These are phyloP conservation scores for Lochmaea crataegi DNA, from an alignment of 2,888 invertebrate species.

Conservation along the genomic window DNA sequence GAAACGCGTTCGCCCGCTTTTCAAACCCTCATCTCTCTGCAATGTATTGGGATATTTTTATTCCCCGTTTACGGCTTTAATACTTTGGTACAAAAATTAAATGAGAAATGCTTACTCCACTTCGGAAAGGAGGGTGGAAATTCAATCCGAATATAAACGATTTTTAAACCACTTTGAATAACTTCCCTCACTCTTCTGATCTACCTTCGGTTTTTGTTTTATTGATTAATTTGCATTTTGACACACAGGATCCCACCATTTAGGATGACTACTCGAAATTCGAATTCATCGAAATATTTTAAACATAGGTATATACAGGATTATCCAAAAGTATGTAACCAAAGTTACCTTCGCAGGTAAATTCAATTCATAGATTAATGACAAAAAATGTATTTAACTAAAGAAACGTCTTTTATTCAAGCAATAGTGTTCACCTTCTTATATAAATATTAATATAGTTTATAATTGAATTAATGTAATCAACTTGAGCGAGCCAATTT, in stretches of 20 bases:
- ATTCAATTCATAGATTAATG: too few relatives aligned
- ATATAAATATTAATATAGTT: too few relatives aligned
- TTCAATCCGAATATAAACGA: conserved; percentile 66
- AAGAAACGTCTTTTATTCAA: too few relatives aligned
- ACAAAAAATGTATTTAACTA: too few relatives aligned
- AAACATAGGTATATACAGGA: too few relatives aligned
- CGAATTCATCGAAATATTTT: background rate
- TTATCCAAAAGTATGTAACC: too few relatives aligned
- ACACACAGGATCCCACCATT: background rate
- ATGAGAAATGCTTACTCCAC: conserved; percentile 48
- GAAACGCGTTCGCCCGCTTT: conserved; percentile 38
- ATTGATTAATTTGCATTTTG: conserved; percentile 34
- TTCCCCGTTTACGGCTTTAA: conserved; percentile 62
- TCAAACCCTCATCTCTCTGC: conserved; percentile 54
- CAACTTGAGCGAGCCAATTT: background rate
- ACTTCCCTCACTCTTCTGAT: conserved; percentile 31
- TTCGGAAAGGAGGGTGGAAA: conserved; percentile 58
- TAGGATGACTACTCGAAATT: background rate
- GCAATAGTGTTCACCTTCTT: too few relatives aligned
- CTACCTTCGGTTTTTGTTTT: conserved; percentile 29
- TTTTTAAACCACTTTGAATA: conserved; percentile 64
- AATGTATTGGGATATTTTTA: conserved; percentile 66
- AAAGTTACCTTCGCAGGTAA: too few relatives aligned
- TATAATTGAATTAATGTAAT: background rate
- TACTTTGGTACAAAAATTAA: conserved; percentile 62